Conservation (phyloP, 2,113 vertebrate genomes). For the Panthera uncia region DNA sequence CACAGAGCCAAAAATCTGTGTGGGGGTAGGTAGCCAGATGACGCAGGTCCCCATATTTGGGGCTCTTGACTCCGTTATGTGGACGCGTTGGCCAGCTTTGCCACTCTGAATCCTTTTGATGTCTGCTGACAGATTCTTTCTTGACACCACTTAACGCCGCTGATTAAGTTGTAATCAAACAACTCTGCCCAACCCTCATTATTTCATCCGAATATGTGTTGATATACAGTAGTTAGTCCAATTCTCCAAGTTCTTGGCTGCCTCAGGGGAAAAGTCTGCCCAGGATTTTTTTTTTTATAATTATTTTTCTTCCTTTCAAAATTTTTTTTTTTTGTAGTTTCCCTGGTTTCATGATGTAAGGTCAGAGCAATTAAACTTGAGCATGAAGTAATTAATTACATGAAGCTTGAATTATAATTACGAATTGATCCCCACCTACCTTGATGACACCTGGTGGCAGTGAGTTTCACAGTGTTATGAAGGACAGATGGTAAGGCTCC, state of each 20-base stretch:
- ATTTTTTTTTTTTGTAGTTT: conserved; percentile 4
- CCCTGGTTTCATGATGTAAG: not conserved
- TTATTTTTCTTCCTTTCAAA: conserved; percentile 12
- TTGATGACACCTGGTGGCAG: not conserved
- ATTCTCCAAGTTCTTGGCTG: not conserved
- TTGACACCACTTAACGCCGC: not conserved
- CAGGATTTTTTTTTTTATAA: not conserved
- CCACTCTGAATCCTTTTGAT: not conserved
- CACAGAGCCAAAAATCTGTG: not conserved
- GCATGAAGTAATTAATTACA: conserved; percentile 47
- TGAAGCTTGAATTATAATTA: conserved; percentile 3
- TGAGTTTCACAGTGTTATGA: not conserved
- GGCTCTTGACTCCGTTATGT: not conserved
- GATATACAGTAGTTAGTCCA: not conserved
- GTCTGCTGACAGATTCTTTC: not conserved
- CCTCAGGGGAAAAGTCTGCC: not conserved
- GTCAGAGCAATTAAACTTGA: conserved; percentile 11
- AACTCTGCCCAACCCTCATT: not conserved
- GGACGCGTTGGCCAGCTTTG: not conserved
- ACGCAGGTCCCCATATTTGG: not conserved
- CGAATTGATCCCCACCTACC: not conserved
- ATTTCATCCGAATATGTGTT: not conserved
- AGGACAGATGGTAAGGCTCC: not conserved
- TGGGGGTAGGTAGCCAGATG: no score
- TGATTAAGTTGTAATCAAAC: conserved; percentile 5